Percentiles rank a stretch among this genome's conserved stretches.
Evolutionary conservation across 2,888 invertebrate species (phyloP).

Genomic region (Mongoloraphidia duomilia): DNA sequence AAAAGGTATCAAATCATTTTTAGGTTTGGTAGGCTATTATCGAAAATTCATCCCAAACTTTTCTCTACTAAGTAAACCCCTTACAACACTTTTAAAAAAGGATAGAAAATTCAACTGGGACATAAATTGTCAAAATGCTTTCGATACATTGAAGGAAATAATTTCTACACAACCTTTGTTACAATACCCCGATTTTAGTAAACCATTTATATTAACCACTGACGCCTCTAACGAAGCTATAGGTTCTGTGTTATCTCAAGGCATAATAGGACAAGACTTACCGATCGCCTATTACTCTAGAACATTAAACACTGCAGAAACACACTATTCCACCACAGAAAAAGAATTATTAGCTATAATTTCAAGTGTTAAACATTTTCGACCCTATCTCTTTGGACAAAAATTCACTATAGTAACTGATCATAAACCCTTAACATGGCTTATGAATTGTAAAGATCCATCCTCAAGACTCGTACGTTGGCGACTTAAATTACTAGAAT

Average conservation of each 20-base stretch:
- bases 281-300: background rate
- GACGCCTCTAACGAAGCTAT: background rate
- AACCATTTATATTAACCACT: background rate
- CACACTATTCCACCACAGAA: background rate
- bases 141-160: background rate
- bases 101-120: background rate
- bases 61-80: constrained; percentile 9
- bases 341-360: background rate
- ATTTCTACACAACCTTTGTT: background rate
- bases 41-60: constrained; percentile 13
- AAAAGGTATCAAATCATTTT: constrained; percentile 11
- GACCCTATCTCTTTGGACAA: constrained; percentile 20
- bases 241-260: constrained; percentile 1
- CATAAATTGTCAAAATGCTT: background rate
- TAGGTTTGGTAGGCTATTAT: constrained; percentile 13
- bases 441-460: constrained; percentile 21
- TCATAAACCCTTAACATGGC: constrained; percentile 23
- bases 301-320: background rate
- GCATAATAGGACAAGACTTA: background rate
- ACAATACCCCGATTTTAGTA: constrained; percentile 1
- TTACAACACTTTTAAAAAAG: background rate
- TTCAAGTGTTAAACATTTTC: constrained; percentile 5
- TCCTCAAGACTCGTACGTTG: constrained; percentile 16
- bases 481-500: constrained; percentile 17
- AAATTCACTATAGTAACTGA: constrained; percentile 23